phyloP scores from a whole-genome alignment of 1,140 invertebrate species.

The Macrostomum lignano region DNA sequence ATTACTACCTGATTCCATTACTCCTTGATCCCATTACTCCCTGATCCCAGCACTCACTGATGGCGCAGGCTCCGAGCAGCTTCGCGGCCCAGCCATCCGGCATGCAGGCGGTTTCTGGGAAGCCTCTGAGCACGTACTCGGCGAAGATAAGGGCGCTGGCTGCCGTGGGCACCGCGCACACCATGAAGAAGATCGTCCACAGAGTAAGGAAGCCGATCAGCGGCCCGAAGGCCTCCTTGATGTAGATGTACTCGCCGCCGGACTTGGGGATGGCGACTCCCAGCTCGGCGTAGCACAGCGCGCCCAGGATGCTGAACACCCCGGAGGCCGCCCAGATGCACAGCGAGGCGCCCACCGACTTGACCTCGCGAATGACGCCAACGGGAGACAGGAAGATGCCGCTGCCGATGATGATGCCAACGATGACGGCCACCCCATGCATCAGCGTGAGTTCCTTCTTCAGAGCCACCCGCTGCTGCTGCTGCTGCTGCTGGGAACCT shows the following conservation, averaged over 20 bases:
- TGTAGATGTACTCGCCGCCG: conserved; percentile 93
- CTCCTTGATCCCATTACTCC: no score
- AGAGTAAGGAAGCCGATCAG: conserved; percentile 70
- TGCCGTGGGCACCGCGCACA: conserved; percentile 63
- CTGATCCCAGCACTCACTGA: no score
- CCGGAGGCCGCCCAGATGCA: conserved; percentile 51
- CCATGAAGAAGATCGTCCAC: conserved; percentile 43
- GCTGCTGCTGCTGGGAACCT: no score
- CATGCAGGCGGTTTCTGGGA: no score
- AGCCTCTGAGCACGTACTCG: conserved; percentile 65
- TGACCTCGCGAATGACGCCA: conserved; percentile 48
- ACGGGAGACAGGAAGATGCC: conserved; percentile 87
- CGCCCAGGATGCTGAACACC: conserved; percentile 42
- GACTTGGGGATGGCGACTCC: conserved; percentile 70
- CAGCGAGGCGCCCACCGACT: conserved; percentile 48
- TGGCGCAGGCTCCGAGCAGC: no score
- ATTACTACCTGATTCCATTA: no score
- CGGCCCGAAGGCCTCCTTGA: conserved; percentile 53
- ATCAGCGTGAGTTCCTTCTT: conserved; percentile 16
- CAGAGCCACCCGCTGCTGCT: no score
- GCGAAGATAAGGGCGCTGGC: conserved; percentile 83
- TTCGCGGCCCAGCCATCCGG: no score
- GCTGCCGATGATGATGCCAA: conserved; percentile 36
- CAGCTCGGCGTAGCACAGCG: conserved; percentile 73
- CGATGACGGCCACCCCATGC: conserved; percentile 21